These are phyloP conservation scores for Tokudaia tokunoshimensis DNA, from an alignment of 2,797 vertebrate species.

Conservation along the genomic window DNA sequence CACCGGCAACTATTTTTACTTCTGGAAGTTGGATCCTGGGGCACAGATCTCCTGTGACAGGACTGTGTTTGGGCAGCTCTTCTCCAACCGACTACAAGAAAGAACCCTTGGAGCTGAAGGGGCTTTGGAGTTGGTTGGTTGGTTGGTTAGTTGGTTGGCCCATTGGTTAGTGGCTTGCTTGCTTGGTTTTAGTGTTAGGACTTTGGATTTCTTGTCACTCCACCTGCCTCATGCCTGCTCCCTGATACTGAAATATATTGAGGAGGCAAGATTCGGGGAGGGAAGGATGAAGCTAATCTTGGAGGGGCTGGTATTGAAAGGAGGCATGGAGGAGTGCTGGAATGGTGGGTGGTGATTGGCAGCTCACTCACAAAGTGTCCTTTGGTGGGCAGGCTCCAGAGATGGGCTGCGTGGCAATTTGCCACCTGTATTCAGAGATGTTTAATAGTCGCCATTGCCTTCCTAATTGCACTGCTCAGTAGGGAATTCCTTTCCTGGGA, in stretches of 20 bases:
- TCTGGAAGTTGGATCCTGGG: neutral
- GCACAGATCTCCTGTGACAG: neutral
- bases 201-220: neutral
- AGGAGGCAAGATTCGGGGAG: neutral
- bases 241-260: neutral
- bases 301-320: neutral
- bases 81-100: neutral
- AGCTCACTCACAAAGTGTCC: constrained; percentile 44
- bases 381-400: constrained; percentile 51
- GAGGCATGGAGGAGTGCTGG: neutral
- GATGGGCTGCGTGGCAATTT: constrained; percentile 9
- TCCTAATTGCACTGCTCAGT: constrained; percentile 73
- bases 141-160: neutral
- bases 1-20: neutral
- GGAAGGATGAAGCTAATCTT: neutral
- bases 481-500: constrained; percentile 78
- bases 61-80: neutral
- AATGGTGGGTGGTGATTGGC: neutral
- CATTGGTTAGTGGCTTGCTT: neutral
- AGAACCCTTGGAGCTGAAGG: neutral
- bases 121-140: neutral
- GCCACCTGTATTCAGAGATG: constrained; percentile 71
- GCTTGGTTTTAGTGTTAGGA: neutral
- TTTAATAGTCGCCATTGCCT: constrained; percentile 69
- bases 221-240: neutral